Evolutionary conservation across 2,113 vertebrate species (phyloP), one percentile per base, ranked within the genome.

Genomic region (Rhabdornis inornatus): DNA sequence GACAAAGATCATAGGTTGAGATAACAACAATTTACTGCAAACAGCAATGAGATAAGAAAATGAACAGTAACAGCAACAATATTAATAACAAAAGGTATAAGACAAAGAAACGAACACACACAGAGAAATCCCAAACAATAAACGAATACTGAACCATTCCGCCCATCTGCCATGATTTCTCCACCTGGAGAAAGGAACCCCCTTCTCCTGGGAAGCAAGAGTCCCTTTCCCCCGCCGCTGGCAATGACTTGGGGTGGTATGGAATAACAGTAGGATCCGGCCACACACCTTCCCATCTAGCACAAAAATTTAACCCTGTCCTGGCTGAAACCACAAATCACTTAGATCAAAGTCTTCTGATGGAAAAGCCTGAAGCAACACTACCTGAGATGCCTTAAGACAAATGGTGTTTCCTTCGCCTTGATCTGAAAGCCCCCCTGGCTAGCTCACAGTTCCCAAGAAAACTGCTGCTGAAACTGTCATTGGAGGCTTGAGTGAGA

Each of bases 391-490:
- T 53, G n/a, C 39, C 74, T n/a, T 85, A 37, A 75, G 11, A 69
- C 12, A 84, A 64, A 60, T 10, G 9, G 9, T 53, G 20, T 82
- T 78, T 25, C 25, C 23, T 74, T 60, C 42, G 83, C 24, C 42
- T 87, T 84, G 44, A 89, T 60, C 23, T 74, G 20, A 85, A 72
- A 82, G n/a, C 4, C 16, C 14, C 24, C 11, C 16, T 40, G 6
- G 13, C 31, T 65, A 35, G 15, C 23, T 91, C 14, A 57, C 25
- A 66, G 33, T 70, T 91, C 24, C 56, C 16, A 59, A 33, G 40
- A 83, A 87, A 95, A 87, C 28, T 69, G 37, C 31, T 83, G 39
- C 25, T 81, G 55, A 86, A 83, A 74, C 50, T 91, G n/a, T 57
- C 25, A 42, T 19, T 45, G 55, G 40, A 85, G 17, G 31, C 20